These are phyloP conservation scores for Chydorus sphaericus DNA, from an alignment of 2,888 invertebrate species.

Conservation along the genomic window DNA sequence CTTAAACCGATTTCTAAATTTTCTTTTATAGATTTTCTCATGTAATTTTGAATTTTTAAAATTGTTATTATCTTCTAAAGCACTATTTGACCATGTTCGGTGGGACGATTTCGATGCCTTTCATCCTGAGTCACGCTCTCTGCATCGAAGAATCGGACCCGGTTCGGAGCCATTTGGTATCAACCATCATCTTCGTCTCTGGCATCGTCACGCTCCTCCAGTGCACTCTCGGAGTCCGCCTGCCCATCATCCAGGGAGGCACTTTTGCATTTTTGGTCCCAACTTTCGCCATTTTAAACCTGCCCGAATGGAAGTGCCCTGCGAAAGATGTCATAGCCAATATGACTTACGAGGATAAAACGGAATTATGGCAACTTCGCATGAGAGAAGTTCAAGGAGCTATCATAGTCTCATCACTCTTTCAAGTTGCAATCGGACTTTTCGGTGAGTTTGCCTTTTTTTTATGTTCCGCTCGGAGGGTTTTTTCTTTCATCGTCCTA, in stretches of 20 bases:
- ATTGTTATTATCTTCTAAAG: slow-evolving; percentile 30
- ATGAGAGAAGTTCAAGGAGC: slow-evolving; percentile 73
- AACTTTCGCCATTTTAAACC: slow-evolving; percentile 53
- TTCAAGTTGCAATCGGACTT: slow-evolving; percentile 56
- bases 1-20: slow-evolving; percentile 15
- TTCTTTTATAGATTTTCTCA: not conserved
- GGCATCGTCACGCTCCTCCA: slow-evolving; percentile 61
- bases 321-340: slow-evolving; percentile 28
- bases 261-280: slow-evolving; percentile 67
- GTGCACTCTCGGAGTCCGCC: slow-evolving; percentile 53
- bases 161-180: slow-evolving; percentile 56
- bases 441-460: too few relatives aligned
- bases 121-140: slow-evolving; percentile 61
- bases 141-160: slow-evolving; percentile 63
- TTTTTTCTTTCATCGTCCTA: not conserved
- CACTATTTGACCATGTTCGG: slow-evolving; percentile 76
- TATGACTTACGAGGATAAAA: slow-evolving; percentile 40
- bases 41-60: not conserved
- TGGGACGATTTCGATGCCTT: slow-evolving; percentile 65
- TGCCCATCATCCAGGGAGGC: slow-evolving; percentile 38
- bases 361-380: slow-evolving; percentile 51
- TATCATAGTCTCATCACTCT: slow-evolving; percentile 58
- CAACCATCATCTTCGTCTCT: slow-evolving; percentile 68
- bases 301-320: slow-evolving; percentile 59
- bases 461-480: too few relatives aligned